These are phyloP conservation scores for Emydoidea blandingii DNA, from an alignment of 2,797 vertebrate species.

Conservation along the genomic window DNA sequence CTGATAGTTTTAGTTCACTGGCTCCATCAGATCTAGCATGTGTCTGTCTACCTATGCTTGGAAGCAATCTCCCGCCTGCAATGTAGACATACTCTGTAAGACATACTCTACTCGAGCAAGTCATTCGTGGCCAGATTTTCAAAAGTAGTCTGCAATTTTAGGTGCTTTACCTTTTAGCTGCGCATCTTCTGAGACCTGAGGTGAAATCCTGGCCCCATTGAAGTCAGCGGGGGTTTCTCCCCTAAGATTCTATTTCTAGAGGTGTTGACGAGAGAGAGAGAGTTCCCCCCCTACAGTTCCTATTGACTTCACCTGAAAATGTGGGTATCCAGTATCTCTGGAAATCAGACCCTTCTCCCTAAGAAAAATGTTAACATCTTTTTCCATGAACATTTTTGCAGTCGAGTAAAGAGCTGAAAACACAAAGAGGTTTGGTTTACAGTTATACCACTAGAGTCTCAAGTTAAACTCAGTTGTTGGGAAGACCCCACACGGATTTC, in stretches of 20 bases:
- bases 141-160: not conserved
- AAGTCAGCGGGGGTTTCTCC: not conserved
- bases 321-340: not conserved
- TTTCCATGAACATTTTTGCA: not conserved
- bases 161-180: not conserved
- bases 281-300: not conserved
- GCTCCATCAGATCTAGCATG: no score
- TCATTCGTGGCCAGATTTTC: constrained; percentile 18
- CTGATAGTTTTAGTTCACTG: no score
- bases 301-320: not conserved
- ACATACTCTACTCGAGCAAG: not conserved
- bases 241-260: not conserved
- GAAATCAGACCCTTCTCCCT: not conserved
- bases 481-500: not conserved
- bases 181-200: not conserved
- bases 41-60: no score
- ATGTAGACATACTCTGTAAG: not conserved
- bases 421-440: not conserved
- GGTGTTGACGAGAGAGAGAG: not conserved
- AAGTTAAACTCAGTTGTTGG: not conserved
- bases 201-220: not conserved
- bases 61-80: no score
- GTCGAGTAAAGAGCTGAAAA: constrained; percentile 9
- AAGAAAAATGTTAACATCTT: not conserved
- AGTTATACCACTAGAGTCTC: not conserved